Conservation (phyloP, 2,113 vertebrate species). For the Apodemus speciosus region DNA sequence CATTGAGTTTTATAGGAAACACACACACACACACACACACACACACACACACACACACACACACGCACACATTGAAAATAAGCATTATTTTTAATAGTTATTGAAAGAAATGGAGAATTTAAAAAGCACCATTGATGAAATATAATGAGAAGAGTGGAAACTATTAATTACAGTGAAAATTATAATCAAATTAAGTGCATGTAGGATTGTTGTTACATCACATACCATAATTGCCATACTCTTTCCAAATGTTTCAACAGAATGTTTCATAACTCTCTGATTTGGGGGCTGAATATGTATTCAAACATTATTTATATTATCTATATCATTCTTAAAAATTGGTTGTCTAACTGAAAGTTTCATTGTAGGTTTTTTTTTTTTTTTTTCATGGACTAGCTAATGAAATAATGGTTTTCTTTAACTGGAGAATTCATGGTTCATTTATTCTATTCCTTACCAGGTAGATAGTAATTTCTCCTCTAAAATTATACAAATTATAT, state of each 20-base stretch:
- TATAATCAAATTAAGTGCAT: neutral
- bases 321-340: neutral
- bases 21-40: neutral
- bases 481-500: neutral
- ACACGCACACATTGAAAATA: neutral
- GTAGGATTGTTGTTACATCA: neutral
- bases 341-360: slow-evolving; percentile 5
- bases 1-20: neutral
- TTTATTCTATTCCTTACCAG: neutral
- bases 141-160: neutral
- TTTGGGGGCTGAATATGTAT: neutral
- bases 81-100: neutral
- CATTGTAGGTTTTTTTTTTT: neutral
- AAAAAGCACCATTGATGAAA: neutral
- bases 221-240: no score
- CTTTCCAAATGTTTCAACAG: no score
- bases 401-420: neutral
- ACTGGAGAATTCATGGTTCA: neutral
- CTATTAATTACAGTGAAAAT: neutral
- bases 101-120: neutral
- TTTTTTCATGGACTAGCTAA: slow-evolving; percentile 29
- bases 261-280: neutral
- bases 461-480: neutral
- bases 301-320: neutral
- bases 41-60: neutral